Evolutionary conservation across 2,888 invertebrate species (phyloP), one percentile per base, ranked within the genome.

Genomic region (Shargacucullia verbasci): DNA sequence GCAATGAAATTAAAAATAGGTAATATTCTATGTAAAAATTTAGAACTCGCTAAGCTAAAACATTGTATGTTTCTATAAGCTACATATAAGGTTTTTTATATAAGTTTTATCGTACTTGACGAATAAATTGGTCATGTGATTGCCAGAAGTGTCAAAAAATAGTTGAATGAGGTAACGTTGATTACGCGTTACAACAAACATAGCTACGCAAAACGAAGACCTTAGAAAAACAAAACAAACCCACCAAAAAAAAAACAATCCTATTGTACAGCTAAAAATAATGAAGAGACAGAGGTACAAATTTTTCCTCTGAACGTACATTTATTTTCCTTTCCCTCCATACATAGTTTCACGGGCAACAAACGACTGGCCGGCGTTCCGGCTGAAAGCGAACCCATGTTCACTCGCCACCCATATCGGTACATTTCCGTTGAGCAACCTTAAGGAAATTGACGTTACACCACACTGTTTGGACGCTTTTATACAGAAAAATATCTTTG

Each of bases 351-450:
- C 50, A 29, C 29, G 29, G 43, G 14, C 31, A 31, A 56, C 62
- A 60, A 74, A 75, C 33, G 72, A 41, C 44, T 59, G 54, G 52
- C 37, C 43, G 38, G 15, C 60, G 45, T 62, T 68, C 38, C 41
- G n/a, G 6, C 48, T 73, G 65, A 77, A 59, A 77, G 76, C 54
- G 44, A 75, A 75, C 45, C 48, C 69, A 12, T 77, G 76, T 77
- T 59, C 49, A 12, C 55, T 45, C 34, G 58, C 39, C 43, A 39
- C 54, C 66, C 77, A 75, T 76, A 72, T 73, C 72, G 62, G 63
- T 63, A 79, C 80, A 81, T 79, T 80, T 84, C 81, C 79, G 61
- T 53, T 60, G 53, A 73, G 66, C 72, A 66, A 61, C 59, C 46
- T 65, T 49, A 29, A 64, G 64, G 59, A 70, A 64, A 73, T 61